Conservation (phyloP, 2,888 invertebrate species). For the Nematopogon swammerdamellus region DNA sequence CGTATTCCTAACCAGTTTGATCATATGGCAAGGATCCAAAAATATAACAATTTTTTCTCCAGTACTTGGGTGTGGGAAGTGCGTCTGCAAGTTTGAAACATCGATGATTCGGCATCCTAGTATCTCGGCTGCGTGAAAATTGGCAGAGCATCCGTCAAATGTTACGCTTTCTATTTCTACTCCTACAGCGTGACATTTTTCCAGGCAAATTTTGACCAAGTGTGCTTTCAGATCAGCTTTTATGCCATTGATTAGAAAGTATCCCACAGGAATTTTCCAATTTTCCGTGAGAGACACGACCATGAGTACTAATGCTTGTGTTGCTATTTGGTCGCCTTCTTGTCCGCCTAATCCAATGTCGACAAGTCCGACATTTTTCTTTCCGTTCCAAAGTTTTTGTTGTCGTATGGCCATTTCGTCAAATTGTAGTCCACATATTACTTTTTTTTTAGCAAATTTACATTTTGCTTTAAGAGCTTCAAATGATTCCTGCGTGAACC, state of each 20-base stretch:
- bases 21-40: conserved; percentile 7
- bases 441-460: conserved; percentile 3
- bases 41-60: conserved; percentile 3
- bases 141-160: conserved; percentile 6
- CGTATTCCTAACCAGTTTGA: conserved; percentile 7
- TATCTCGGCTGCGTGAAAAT: conserved; percentile 3
- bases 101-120: conserved; percentile 1
- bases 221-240: conserved; percentile 9
- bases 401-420: conserved; percentile 15
- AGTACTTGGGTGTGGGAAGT: conserved; percentile 2
- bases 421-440: conserved; percentile 9
- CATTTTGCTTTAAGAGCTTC: conserved; percentile 6
- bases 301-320: conserved; percentile 14
- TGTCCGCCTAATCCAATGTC: conserved; percentile 7
- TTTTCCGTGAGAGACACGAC: conserved; percentile 13
- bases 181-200: conserved; percentile 3
- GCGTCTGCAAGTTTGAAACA: conserved; percentile 1
- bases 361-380: conserved; percentile 8
- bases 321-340: conserved; percentile 3
- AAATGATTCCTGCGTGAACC: conserved; percentile 13
- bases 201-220: conserved; percentile 3
- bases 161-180: conserved; percentile 2
- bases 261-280: conserved; percentile 18
- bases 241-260: conserved; percentile 15
- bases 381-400: conserved; percentile 11